Conservation (phyloP, 2,888 invertebrate genomes). For the Thera britannica region DNA sequence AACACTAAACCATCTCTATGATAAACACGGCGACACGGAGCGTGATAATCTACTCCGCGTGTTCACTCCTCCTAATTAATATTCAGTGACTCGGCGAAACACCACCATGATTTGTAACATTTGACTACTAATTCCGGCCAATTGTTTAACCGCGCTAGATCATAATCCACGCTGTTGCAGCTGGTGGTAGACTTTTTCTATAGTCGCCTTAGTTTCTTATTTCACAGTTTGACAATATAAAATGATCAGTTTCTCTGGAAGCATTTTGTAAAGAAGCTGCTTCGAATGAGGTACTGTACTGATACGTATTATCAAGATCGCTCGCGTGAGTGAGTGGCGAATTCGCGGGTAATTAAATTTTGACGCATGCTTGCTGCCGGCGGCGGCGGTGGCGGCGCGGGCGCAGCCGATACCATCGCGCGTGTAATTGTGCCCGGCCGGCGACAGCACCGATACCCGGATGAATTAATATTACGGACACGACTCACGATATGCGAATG, state of each 20-base stretch:
- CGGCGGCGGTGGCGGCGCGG: slow-evolving; percentile 52
- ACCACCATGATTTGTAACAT: slow-evolving; percentile 51
- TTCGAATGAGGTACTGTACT: slow-evolving; percentile 24
- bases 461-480: slow-evolving; percentile 63
- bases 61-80: slow-evolving; percentile 74
- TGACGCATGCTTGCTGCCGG: slow-evolving; percentile 58
- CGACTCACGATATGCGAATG: slow-evolving; percentile 45
- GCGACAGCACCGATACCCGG: slow-evolving; percentile 50
- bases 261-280: slow-evolving; percentile 19
- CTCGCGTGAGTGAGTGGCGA: slow-evolving; percentile 60
- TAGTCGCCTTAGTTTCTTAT: background rate
- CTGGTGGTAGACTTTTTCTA: slow-evolving; percentile 10
- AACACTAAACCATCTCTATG: slow-evolving; percentile 69
- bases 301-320: slow-evolving; percentile 38
- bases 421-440: slow-evolving; percentile 63
- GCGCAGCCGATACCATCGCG: slow-evolving; percentile 63
- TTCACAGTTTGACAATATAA: slow-evolving; percentile 11
- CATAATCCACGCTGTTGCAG: slow-evolving; percentile 15
- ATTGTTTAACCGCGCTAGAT: slow-evolving; percentile 52
- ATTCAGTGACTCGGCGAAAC: slow-evolving; percentile 74
- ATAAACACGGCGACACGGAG: slow-evolving; percentile 61
- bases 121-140: slow-evolving; percentile 61
- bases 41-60: slow-evolving; percentile 50
- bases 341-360: slow-evolving; percentile 76
- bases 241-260: slow-evolving; percentile 17